A percentile compares a stretch with the other conserved stretches of the same genome.
Evolutionary conservation across 2,113 vertebrate species (phyloP).

Genomic region (Ovis canadensis): DNA sequence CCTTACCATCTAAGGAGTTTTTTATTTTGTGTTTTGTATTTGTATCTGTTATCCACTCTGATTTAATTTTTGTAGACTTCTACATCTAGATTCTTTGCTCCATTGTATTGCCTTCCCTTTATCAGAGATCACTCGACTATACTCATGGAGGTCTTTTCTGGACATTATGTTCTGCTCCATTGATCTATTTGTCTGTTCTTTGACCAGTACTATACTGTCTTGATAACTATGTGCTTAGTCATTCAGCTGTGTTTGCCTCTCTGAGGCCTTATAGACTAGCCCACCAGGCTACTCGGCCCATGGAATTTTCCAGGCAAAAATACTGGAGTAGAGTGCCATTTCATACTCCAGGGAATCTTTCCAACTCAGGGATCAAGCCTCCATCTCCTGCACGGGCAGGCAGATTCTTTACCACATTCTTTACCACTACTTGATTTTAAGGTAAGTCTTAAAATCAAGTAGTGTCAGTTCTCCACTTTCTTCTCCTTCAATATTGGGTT

Average conservation of each 20-base stretch:
- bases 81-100: neutral
- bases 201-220: neutral
- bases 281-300: neutral
- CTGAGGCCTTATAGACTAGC: neutral
- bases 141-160: neutral
- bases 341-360: neutral
- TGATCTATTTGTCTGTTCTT: neutral
- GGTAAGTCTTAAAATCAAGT: neutral
- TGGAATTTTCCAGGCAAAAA: neutral
- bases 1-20: neutral
- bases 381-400: neutral
- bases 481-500: neutral
- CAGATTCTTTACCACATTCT: neutral
- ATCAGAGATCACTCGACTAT: neutral
- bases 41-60: neutral
- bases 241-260: neutral
- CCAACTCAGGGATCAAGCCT: neutral
- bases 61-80: neutral
- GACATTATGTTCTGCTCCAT: neutral
- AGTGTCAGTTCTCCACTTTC: neutral
- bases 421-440: neutral
- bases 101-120: neutral
- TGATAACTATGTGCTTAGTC: neutral
- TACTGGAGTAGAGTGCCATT: neutral
- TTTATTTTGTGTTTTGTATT: neutral